Base-by-base conservation (phyloP, 2,113 vertebrate genomes). In the Chaetops frenatus region DNA sequence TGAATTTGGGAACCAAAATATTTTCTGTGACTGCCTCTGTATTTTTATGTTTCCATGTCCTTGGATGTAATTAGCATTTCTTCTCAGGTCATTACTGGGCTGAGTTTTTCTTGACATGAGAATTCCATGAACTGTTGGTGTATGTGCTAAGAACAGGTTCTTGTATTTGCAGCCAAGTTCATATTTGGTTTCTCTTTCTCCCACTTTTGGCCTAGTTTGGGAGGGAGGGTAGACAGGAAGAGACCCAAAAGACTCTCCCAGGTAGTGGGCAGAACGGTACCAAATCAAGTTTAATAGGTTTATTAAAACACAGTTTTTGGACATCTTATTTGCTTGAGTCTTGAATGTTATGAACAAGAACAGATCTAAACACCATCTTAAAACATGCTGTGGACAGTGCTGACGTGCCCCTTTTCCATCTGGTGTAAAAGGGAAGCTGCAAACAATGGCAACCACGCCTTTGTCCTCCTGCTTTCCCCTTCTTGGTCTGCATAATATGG, bases 401-500 rank as follows among this genome's bases (percentile, higher is more conserved):
- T 89, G 77, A 29, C 9, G 0, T 82, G 78, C 38, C 38, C 58
- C 76, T 88, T 66, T 66, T 36, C 90, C 71, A 77, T 70, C 54
- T 95, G 58, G 15, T 83, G 11, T 28, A 9, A 47, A 92, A 85
- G 79, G 87, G 94, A 94, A 95, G 45, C 90, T 80, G 54, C 74
- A 72, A 89, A 94, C 93, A 94, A 81, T 81, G 79, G 74, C 74
- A 94, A 2, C 90, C 85, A 78, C 27, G 16, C 90, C 92, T 95
- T 80, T 87, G 78, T 90, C 54, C 84, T 96, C 25, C 54, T 92
- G 78, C 84, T 82, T 90, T 95, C 85, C 48, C 58, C 60, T 80
- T 89, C 40, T 72, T 73, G 86, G 18, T 25, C 86, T 92, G 66
- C 22, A 24, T 48, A 67, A 48, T 3, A 5, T 12, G 19, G 38